phyloP scores from a whole-genome alignment of 1,140 invertebrate genomes.

The Dendrolimus punctatus region DNA sequence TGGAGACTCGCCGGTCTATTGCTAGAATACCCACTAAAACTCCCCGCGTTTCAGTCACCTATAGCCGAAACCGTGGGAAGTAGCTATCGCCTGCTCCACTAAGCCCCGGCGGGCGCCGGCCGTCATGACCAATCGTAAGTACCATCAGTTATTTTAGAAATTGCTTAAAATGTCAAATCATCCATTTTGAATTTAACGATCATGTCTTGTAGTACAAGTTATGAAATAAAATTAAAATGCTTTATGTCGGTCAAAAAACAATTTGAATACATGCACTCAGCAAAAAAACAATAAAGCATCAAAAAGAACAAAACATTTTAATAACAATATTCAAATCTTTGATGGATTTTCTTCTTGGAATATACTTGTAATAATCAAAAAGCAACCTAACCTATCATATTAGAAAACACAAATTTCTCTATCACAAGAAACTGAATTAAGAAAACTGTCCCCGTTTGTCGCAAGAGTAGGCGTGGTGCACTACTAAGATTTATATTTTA shows the following conservation, averaged over 20 bases:
- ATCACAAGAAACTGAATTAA: slow-evolving; percentile 12
- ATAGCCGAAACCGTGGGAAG: too few relatives aligned
- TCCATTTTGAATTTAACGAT: background rate
- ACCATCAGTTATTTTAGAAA: too few relatives aligned
- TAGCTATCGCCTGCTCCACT: too few relatives aligned
- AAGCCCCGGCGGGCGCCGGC: too few relatives aligned
- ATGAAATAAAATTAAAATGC: slow-evolving; percentile 7
- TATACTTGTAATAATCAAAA: slow-evolving; percentile 1
- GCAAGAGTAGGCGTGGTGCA: slow-evolving; percentile 48
- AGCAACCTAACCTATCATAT: background rate
- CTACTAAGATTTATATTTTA: slow-evolving; percentile 22
- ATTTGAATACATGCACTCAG: slow-evolving; percentile 6
- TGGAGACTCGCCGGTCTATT: too few relatives aligned
- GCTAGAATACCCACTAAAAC: too few relatives aligned
- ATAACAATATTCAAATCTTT: slow-evolving; percentile 8
- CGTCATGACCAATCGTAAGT: too few relatives aligned
- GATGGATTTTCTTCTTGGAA: too few relatives aligned
- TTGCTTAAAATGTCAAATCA: too few relatives aligned
- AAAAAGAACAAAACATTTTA: slow-evolving; percentile 5
- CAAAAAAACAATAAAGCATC: background rate
- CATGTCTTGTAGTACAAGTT: slow-evolving; percentile 7
- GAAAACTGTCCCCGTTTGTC: slow-evolving; percentile 49
- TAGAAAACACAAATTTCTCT: slow-evolving; percentile 4
- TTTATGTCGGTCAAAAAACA: slow-evolving; percentile 12
- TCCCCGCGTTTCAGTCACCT: too few relatives aligned